Evolutionary conservation across 2,797 vertebrate genomes (phyloP).

Genomic region (Channallabes apus): DNA sequence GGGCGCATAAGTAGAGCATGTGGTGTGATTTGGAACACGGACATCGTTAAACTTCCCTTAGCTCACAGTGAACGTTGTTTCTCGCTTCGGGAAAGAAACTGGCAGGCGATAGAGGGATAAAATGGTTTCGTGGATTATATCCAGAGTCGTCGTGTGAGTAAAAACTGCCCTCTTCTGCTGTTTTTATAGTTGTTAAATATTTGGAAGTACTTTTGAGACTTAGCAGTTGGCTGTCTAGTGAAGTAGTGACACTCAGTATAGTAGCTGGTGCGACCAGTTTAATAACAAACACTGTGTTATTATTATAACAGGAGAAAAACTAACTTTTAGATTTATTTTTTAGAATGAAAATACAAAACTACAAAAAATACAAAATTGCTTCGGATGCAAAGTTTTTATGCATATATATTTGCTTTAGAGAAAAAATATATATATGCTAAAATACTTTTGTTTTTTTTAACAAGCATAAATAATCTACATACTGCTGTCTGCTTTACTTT

Average conservation of each 20-base stretch:
- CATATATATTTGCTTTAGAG: neutral
- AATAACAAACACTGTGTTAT: neutral
- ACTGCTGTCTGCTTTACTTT: neutral
- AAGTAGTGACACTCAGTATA: neutral
- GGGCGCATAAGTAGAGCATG: neutral
- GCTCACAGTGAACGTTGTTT: neutral
- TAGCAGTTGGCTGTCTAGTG: conserved; percentile 2
- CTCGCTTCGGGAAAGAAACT: neutral
- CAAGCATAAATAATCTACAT: too few species aligned
- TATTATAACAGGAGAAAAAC: neutral
- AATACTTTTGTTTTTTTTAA: too few species aligned
- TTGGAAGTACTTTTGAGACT: neutral
- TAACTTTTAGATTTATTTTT: neutral
- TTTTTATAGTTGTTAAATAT: neutral
- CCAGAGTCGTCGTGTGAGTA: conserved; percentile 54
- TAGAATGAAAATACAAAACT: neutral
- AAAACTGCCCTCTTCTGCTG: neutral
- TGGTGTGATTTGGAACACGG: neutral
- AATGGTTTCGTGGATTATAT: conserved; percentile 58
- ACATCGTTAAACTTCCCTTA: neutral
- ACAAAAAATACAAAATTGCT: too few species aligned
- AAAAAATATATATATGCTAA: neutral
- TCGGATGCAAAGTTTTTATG: neutral
- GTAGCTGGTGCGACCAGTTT: neutral
- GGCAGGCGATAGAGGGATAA: conserved; percentile 22